phyloP scores from a whole-genome alignment of 2,113 vertebrate genomes.

The Tragulus kanchil region DNA sequence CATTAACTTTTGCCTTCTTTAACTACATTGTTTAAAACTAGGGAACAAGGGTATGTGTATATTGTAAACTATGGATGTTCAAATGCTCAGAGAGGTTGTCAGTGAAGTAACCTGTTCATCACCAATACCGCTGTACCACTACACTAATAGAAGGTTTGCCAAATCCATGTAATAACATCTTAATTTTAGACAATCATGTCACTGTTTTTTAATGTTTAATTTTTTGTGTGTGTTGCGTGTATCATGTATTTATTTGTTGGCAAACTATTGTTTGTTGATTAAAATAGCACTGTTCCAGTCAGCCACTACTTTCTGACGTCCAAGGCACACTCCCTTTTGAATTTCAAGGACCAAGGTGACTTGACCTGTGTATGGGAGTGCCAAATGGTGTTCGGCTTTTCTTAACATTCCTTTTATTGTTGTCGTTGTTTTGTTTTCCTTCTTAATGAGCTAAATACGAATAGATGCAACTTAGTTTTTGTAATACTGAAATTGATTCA shows the following conservation, averaged over 20 bases:
- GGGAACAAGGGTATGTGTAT: conserved; percentile 89
- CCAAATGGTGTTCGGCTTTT: conserved; percentile 95
- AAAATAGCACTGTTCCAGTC: conserved; percentile 97
- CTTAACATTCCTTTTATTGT: conserved; percentile 93
- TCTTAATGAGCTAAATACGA: conserved; percentile 96
- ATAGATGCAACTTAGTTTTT: conserved; percentile 96
- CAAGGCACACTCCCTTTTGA: conserved; percentile 88
- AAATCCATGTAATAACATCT: conserved; percentile 94
- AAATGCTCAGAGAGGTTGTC: conserved; percentile 86
- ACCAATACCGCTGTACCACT: conserved; percentile 95
- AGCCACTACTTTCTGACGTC: conserved; percentile 87
- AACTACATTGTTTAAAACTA: conserved; percentile 87
- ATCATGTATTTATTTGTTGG: conserved; percentile 99
- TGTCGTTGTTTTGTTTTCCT: conserved; percentile 94
- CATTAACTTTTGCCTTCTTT: conserved; percentile 88
- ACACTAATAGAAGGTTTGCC: conserved; percentile 95
- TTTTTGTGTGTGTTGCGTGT: conserved; percentile 93
- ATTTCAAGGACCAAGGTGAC: conserved; percentile 90
- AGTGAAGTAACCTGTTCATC: conserved; percentile 85
- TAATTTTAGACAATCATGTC: conserved; percentile 99
- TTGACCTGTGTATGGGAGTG: conserved; percentile 94
- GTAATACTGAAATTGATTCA: conserved; percentile 96
- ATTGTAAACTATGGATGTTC: conserved; percentile 91
- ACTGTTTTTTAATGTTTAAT: conserved; percentile 90
- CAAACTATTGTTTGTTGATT: conserved; percentile 99